Evolutionary conservation across 53 echinoderm and acorn worm species (phyloP), one percentile per base, ranked within the genome.

Genomic region (Holothuria leucospilota): DNA sequence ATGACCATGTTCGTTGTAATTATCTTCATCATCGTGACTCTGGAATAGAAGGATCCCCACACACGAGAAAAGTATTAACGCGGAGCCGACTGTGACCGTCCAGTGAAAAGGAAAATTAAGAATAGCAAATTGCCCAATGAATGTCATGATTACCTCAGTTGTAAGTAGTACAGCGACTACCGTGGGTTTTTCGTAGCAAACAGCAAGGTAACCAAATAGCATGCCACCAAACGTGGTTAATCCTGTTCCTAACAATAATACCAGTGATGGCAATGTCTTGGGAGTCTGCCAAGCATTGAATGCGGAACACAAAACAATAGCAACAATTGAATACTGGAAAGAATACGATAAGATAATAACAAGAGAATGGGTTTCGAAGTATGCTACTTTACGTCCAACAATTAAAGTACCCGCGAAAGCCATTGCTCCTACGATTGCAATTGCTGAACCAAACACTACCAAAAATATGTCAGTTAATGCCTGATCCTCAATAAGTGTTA

Each of bases 91-190:
- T 56, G 27, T 12, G 0, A 14, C 23, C 6, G 28, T 24, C 78
- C 51, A 78, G 10, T 25, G 25, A 20, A 78, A 78, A 4, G 53
- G 23, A 29, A 78, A 56, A 13, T 53, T 9, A n/a, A 78, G 59
- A 15, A 78, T 3, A 4, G 51, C 13, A 14, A 78, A 53, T 29
- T 78, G 78, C n/a, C 52, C 78, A 13, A 78, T 12, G 13, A 46
- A 78, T 51, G 56, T 78, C 56, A 78, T 78, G 14, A 59, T 14
- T 24, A 78, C 56, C 28, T 78, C 58, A 27, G 27, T 52, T 24
- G 78, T 26, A 4, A 78, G 28, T 59, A 78, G 25, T 24, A 59
- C 59, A 7, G 78, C 24, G 5, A 78, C 56, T 59, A 52, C 59
- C 14, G 59, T 78, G 5, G 78, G 78, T 26, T 59, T 78, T 13